Conservation (phyloP, 2,113 vertebrate genomes). For the Psettodes erumei region DNA sequence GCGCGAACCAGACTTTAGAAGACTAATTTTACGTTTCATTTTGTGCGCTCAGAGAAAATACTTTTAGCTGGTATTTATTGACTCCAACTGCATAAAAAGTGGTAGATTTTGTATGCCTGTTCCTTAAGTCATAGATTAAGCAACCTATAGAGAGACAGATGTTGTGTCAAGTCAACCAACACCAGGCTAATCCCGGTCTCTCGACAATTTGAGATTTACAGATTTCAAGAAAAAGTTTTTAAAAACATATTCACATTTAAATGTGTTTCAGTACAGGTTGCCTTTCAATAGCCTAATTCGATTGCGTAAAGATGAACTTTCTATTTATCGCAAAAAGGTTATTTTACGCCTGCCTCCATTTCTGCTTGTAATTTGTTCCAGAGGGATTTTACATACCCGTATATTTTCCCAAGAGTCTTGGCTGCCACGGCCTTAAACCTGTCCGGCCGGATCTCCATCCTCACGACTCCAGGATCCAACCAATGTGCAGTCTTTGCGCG, state of each 20-base stretch:
- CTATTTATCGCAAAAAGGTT: not conserved
- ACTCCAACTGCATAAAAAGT: not conserved
- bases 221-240: too few relatives aligned
- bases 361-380: not conserved
- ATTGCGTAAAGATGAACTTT: not conserved
- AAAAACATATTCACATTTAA: too few relatives aligned
- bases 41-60: not conserved
- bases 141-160: slow-evolving; percentile 44
- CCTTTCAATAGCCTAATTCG: not conserved
- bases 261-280: too few relatives aligned
- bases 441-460: slow-evolving; percentile 84
- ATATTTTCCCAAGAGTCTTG: slow-evolving; percentile 82
- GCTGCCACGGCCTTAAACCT: slow-evolving; percentile 81
- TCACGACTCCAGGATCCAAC: slow-evolving; percentile 75
- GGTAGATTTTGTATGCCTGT: not conserved
- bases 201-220: slow-evolving; percentile 39
- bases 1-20: not conserved
- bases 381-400: slow-evolving; percentile 75
- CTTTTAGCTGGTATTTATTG: not conserved
- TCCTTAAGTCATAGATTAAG: slow-evolving; percentile 10
- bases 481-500: slow-evolving; percentile 63
- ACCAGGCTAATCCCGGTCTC: slow-evolving; percentile 26
- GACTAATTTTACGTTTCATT: not conserved
- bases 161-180: slow-evolving; percentile 46
- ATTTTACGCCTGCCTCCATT: not conserved